Conservation (phyloP, 2,888 invertebrate species). For the Xanthorhoe spadicearia region DNA sequence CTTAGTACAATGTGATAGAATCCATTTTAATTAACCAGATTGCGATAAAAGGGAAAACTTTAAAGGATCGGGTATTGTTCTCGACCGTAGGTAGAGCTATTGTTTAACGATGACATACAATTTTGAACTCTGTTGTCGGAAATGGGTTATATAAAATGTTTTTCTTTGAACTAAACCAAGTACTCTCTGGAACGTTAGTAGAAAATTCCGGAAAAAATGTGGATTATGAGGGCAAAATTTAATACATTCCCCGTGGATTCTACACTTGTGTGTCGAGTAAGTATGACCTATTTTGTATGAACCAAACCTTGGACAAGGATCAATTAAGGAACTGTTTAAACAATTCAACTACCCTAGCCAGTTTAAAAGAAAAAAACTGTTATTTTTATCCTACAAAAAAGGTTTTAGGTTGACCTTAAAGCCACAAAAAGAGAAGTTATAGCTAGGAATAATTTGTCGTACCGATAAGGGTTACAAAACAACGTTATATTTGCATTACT, state of each 20-base stretch:
- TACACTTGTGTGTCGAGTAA: too few relatives aligned
- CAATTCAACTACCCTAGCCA: too few relatives aligned
- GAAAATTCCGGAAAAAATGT: background rate
- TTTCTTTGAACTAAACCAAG: background rate
- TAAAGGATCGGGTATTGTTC: constrained; percentile 34
- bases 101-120: constrained; percentile 37
- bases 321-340: too few relatives aligned
- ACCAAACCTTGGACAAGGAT: too few relatives aligned
- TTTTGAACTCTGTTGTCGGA: constrained; percentile 16
- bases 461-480: constrained; percentile 17
- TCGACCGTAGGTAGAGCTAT: constrained; percentile 20
- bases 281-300: too few relatives aligned
- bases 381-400: background rate
- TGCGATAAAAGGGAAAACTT: constrained; percentile 35
- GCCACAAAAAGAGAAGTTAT: constrained; percentile 10
- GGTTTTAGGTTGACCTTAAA: background rate
- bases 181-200: background rate
- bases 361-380: too few relatives aligned
- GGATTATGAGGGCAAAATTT: background rate
- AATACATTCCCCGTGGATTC: background rate
- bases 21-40: constrained; percentile 42
- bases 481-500: constrained; percentile 25
- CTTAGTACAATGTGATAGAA: constrained; percentile 33
- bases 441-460: constrained; percentile 10
- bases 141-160: constrained; percentile 2